Base-by-base conservation (phyloP, 2,888 invertebrate species). In the Cheilosia scutellata region DNA sequence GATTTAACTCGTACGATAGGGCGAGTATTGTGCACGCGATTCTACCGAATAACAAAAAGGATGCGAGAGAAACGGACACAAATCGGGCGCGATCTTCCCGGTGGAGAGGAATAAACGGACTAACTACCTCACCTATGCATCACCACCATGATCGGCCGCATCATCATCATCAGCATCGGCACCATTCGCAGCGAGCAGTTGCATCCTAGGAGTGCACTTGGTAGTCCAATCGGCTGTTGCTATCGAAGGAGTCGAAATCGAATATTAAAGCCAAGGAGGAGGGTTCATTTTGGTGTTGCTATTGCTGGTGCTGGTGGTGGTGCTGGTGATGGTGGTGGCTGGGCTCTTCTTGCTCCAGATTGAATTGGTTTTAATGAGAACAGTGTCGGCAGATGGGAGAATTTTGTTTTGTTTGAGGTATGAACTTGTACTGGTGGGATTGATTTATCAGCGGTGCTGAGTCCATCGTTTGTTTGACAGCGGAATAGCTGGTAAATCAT, bases 41-140 rank as follows among this genome's bases (percentile, higher is more conserved):
- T 86, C 86, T 47, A 44, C 53, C 72, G 82, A 86, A 86, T 53
- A 80, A 66, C 51, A 86, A 76, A 66, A 80, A 57, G 65, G 82
- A 75, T 66, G 51, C 72, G 31, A 77, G 37, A n/a, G 47, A 86
- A 72, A 44, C 49, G 49, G 58, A 72, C 63, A 13, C 71, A 44
- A 86, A 86, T 86, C 86, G 76, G 49, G 76, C 86, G 86, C 86
- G 86, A 86, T 86, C 86, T 86, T 60, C 42, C 58, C 75, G 68
- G 40, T 63, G 55, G 25, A 40, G 25, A 42, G 33, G 66, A 49
- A 66, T 62, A 82, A 86, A 77, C 77, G 37, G 63, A 76, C 80
- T 86, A 86, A 80, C 75, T 86, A 72, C 80, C 76, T 86, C 71
- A 66, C 55, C 82, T 76, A 82, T 78, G 80, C 80, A 84, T 87